phyloP scores from a whole-genome alignment of 2,888 invertebrate species.

The Ecdyonurus torrentis region DNA sequence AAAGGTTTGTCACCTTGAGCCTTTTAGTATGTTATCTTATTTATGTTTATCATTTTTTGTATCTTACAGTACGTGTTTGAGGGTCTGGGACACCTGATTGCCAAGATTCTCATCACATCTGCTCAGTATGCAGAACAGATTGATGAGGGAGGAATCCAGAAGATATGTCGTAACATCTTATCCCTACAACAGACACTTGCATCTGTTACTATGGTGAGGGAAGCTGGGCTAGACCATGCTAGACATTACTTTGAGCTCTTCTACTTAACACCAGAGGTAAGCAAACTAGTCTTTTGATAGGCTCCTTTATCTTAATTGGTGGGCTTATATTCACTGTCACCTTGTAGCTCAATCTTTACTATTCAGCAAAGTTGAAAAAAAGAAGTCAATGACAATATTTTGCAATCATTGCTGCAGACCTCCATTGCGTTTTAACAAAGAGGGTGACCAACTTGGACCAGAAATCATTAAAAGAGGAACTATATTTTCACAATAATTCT shows the following conservation, averaged over 20 bases:
- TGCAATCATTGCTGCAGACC: neutral
- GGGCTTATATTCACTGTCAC: too few relatives aligned
- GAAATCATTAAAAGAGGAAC: too few relatives aligned
- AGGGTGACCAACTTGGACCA: too few relatives aligned
- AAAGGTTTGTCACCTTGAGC: slow-evolving; percentile 37
- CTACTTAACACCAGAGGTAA: slow-evolving; percentile 62
- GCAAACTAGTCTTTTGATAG: slow-evolving; percentile 14
- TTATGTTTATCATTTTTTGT: neutral
- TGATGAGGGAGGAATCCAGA: slow-evolving; percentile 64
- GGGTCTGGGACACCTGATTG: slow-evolving; percentile 69
- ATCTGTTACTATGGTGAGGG: slow-evolving; percentile 63
- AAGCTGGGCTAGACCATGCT: slow-evolving; percentile 75
- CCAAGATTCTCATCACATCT: slow-evolving; percentile 63
- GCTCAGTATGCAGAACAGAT: slow-evolving; percentile 63
- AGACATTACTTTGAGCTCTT: slow-evolving; percentile 77
- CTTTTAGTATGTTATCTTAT: neutral
- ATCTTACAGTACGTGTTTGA: slow-evolving; percentile 67
- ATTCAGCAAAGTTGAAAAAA: too few relatives aligned
- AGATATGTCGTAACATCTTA: slow-evolving; percentile 72
- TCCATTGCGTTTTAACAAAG: neutral
- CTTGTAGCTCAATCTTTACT: too few relatives aligned
- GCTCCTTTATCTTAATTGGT: neutral
- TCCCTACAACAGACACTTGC: slow-evolving; percentile 73
- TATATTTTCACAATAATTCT: too few relatives aligned
- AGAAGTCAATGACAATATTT: too few relatives aligned